These are phyloP conservation scores for Campylomormyrus tamandua DNA, from an alignment of 2,113 vertebrate genomes.

Conservation along the genomic window DNA sequence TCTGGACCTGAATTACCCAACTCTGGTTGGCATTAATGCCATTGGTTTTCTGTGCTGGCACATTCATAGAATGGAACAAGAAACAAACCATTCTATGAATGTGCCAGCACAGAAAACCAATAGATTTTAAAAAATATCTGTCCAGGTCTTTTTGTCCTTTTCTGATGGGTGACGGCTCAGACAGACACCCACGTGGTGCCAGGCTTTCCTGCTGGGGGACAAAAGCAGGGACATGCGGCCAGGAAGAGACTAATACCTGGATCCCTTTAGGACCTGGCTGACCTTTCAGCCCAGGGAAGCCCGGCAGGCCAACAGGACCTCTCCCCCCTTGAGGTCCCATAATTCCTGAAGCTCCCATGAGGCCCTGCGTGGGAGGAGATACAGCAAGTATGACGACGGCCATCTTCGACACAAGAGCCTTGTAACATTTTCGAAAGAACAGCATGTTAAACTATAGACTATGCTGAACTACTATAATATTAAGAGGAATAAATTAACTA, in stretches of 20 bases:
- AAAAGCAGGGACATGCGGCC: background rate
- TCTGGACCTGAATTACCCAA: too few relatives aligned
- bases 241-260: slow-evolving; percentile 49
- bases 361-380: slow-evolving; percentile 51
- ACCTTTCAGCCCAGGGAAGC: slow-evolving; percentile 66
- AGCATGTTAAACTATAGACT: background rate
- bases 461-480: background rate
- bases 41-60: too few relatives aligned
- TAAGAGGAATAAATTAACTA: background rate
- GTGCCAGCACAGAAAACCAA: background rate
- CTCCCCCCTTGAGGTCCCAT: slow-evolving; percentile 60
- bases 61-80: too few relatives aligned
- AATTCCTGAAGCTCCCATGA: slow-evolving; percentile 57
- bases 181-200: background rate
- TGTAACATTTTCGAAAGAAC: background rate
- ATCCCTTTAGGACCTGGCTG: slow-evolving; percentile 51
- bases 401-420: background rate
- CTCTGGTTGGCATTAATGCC: background rate
- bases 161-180: background rate
- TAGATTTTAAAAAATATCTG: background rate
- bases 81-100: background rate
- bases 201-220: background rate
- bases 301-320: slow-evolving; percentile 63
- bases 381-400: slow-evolving; percentile 5
- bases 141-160: background rate